phyloP scores from a whole-genome alignment of 2,888 invertebrate species.

The Apodemia zela region DNA sequence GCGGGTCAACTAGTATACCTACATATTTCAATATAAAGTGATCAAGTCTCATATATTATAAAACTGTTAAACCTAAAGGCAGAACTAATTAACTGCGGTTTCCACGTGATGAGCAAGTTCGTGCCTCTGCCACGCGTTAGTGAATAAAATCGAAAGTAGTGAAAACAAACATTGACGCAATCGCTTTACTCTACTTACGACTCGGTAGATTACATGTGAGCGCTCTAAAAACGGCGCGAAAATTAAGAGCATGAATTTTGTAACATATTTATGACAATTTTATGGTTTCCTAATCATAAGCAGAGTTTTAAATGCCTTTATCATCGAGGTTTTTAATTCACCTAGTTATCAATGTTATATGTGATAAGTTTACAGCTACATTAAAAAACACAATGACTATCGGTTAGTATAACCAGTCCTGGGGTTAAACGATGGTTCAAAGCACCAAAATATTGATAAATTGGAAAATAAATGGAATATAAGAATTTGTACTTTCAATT shows the following conservation, averaged over 20 bases:
- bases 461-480: no score
- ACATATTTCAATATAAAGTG: neutral
- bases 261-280: neutral
- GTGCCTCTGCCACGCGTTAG: constrained; percentile 38
- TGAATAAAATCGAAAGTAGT: constrained; percentile 64
- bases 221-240: neutral
- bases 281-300: no score
- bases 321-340: no score
- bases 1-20: no score
- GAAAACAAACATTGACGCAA: constrained; percentile 62
- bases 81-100: constrained; percentile 3
- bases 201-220: constrained; percentile 15
- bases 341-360: no score
- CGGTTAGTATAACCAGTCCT: neutral
- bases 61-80: constrained; percentile 1
- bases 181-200: constrained; percentile 42
- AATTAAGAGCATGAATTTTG: neutral
- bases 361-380: no score
- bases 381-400: no score
- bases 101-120: constrained; percentile 28
- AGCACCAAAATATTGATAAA: no score
- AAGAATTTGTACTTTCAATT: no score
- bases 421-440: no score
- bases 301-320: no score
- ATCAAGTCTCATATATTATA: constrained; percentile 1